Percentiles rank a stretch among this genome's conserved stretches.
Conservation (phyloP, 1,140 invertebrate species). For the Macrocentrus cingulum region DNA sequence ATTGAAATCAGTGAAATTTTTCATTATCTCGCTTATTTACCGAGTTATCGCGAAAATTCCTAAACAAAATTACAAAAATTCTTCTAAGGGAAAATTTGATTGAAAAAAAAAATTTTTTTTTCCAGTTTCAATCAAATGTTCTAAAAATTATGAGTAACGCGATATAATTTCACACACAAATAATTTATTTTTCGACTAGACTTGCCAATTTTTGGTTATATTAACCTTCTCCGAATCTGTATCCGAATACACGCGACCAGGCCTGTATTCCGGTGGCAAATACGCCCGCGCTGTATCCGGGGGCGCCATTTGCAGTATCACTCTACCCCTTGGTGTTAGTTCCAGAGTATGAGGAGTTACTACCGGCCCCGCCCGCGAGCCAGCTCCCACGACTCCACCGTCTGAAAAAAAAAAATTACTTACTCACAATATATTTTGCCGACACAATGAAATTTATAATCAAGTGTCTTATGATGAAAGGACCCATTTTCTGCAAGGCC, state of each 20-base stretch:
- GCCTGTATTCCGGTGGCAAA: conserved; percentile 62
- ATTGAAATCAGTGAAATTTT: too few species aligned
- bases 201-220: conserved; percentile 5
- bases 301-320: conserved; percentile 54
- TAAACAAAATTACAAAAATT: not conserved
- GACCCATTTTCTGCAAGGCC: too few species aligned
- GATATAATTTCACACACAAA: too few species aligned
- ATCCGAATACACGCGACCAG: conserved; percentile 58
- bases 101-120: not conserved
- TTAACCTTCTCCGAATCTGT: conserved; percentile 63
- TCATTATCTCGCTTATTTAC: too few species aligned
- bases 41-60: too few species aligned
- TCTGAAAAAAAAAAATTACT: conserved; percentile 49
- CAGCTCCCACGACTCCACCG: conserved; percentile 58
- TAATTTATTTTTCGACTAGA: conserved; percentile 3
- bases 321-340: conserved; percentile 59
- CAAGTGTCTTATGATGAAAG: too few species aligned
- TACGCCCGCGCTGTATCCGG: conserved; percentile 60
- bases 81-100: not conserved
- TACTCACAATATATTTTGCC: too few species aligned
- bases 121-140: not conserved
- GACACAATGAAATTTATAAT: too few species aligned
- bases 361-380: conserved; percentile 57
- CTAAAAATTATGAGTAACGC: too few species aligned
- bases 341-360: conserved; percentile 61